Conservation (phyloP, 2,888 invertebrate genomes). For the Petrolisthes manimaculis region DNA sequence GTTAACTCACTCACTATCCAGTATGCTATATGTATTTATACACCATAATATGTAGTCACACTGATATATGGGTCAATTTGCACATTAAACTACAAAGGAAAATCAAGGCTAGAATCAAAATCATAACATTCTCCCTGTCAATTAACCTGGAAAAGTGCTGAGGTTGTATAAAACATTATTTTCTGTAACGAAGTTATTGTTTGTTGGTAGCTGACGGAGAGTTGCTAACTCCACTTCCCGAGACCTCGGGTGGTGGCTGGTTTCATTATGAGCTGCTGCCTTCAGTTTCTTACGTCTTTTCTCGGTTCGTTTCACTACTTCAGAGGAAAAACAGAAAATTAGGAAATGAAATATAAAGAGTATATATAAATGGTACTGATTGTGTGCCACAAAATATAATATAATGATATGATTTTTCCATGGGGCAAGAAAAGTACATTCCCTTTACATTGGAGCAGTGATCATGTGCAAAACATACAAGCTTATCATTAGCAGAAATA, state of each 20-base stretch:
- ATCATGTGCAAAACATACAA: too few species aligned
- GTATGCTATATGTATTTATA: background rate
- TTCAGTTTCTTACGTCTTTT: constrained; percentile 52
- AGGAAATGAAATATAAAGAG: background rate
- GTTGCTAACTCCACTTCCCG: constrained; percentile 87
- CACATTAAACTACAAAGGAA: too few species aligned
- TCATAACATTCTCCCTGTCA: too few species aligned
- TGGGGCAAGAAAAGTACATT: too few species aligned
- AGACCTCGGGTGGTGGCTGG: constrained; percentile 57
- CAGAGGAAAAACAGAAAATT: background rate
- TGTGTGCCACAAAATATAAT: background rate
- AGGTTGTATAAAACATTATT: constrained; percentile 85
- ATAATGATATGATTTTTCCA: background rate
- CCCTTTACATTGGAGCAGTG: too few species aligned
- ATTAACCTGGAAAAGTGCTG: constrained; percentile 54
- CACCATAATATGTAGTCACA: background rate
- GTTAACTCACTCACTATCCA: background rate
- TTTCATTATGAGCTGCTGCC: constrained; percentile 37
- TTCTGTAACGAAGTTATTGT: constrained; percentile 82
- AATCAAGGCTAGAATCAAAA: too few species aligned
- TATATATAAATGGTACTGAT: background rate
- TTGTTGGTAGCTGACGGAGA: constrained; percentile 82
- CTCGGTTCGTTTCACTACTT: constrained; percentile 34
- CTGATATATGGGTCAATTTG: background rate
- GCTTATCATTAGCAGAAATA: too few species aligned